These are phyloP conservation scores for Eueremaeus valkanovi DNA, from an alignment of 2,888 invertebrate genomes.

Conservation along the genomic window DNA sequence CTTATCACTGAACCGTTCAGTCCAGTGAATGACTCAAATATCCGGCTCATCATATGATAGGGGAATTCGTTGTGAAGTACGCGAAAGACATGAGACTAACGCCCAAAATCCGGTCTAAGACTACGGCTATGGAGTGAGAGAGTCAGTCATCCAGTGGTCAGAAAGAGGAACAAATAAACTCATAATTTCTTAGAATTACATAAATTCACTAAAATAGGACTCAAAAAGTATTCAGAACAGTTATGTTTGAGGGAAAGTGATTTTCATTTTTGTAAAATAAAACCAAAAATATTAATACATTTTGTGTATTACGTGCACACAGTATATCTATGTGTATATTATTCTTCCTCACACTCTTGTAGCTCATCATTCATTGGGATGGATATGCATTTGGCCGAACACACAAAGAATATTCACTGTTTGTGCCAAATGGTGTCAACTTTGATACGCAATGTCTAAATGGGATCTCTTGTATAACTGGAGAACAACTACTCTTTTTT, in stretches of 20 bases:
- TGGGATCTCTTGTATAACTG: background rate
- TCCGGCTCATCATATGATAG: background rate
- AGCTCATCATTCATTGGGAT: background rate
- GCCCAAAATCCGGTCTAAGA: conserved; percentile 20
- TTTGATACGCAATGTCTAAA: background rate
- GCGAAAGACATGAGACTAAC: background rate
- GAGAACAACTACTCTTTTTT: background rate
- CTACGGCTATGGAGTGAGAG: too few relatives aligned
- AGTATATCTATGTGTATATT: too few relatives aligned
- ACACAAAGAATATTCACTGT: background rate
- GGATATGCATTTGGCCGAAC: background rate
- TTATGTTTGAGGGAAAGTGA: too few relatives aligned
- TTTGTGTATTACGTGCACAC: too few relatives aligned
- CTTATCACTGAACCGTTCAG: conserved; percentile 17
- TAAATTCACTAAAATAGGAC: too few relatives aligned
- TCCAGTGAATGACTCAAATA: background rate
- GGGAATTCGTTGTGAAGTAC: background rate
- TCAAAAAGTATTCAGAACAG: too few relatives aligned
- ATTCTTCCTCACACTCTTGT: background rate
- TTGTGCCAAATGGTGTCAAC: conserved; percentile 15
- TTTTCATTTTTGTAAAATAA: too few relatives aligned
- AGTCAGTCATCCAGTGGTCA: background rate
- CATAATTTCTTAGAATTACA: too few relatives aligned
- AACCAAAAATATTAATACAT: too few relatives aligned
- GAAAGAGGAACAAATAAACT: background rate